Base-by-base conservation (phyloP, 1,140 invertebrate genomes). In the Lepidurus arcticus region DNA sequence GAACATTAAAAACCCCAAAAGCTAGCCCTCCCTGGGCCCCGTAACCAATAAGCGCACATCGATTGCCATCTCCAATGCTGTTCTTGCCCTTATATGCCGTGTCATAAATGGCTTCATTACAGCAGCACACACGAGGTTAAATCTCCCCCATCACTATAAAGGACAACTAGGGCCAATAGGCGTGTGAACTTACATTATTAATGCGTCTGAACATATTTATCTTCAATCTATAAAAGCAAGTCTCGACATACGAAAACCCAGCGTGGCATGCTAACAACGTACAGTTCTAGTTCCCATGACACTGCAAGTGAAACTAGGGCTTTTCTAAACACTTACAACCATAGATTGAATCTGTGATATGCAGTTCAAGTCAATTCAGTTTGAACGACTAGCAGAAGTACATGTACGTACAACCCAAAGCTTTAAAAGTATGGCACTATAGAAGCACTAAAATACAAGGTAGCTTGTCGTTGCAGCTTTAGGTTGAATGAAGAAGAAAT, bases 101-200 rank as follows among this genome's bases (percentile, higher is more conserved):
- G 53, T 65, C 53, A 16, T 65, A 65, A 65, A 65, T 65, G 53
- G 53, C 53, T 65, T 65, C 53, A 65, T 65, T 65, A 65, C 53
- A 65, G 53, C 53, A 65, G 53, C 53, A 65, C 53, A 65, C 53
- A 65, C 53, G 53, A 65, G 53, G 53, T 65, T 65, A 65, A 65
- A 34, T 34, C 53, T 65, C 21, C 53, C 21, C 53, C 21, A 65
- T 21, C 53, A 7, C 13, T 65, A 16, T 21, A 65, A 65, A 65
- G 53, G 53, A 65, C 10, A 65, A 65, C 21, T 65, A 65, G 21
- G 13, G 53, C 53, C 8, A 13, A 21, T 65, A 21, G 53, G 21
- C 13, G 21, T 65, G 53, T 13, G 53, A 16, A 65, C 53, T 65
- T 47, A 16, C 10, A 21, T 16, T 65, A 34, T 3, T 34, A 34